Evolutionary conservation across 2,888 invertebrate species (phyloP).

Genomic region (Pogonocherus hispidulus): DNA sequence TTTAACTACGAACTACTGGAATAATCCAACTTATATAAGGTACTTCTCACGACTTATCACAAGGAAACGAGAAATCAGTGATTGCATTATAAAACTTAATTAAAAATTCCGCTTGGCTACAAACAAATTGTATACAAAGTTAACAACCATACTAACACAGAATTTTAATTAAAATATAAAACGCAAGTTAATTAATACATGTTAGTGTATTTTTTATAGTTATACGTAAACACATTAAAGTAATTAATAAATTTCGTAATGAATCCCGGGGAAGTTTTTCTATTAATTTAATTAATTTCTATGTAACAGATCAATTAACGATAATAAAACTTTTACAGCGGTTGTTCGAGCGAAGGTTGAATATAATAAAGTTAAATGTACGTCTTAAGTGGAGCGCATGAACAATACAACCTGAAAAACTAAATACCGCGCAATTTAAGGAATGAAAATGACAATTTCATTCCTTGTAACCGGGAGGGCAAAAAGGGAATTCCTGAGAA

Average conservation of each 20-base stretch:
- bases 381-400: slow-evolving; percentile 46
- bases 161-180: slow-evolving; percentile 28
- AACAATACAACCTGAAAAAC: slow-evolving; percentile 46
- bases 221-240: slow-evolving; percentile 35
- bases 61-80: too few relatives aligned
- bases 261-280: slow-evolving; percentile 46
- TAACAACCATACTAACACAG: neutral
- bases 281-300: slow-evolving; percentile 48
- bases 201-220: slow-evolving; percentile 40
- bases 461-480: slow-evolving; percentile 58
- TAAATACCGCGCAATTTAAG: slow-evolving; percentile 55
- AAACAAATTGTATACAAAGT: slow-evolving; percentile 16
- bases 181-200: slow-evolving; percentile 39
- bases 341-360: slow-evolving; percentile 40
- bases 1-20: too few relatives aligned
- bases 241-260: slow-evolving; percentile 33
- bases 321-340: slow-evolving; percentile 44
- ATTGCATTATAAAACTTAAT: slow-evolving; percentile 2
- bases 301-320: slow-evolving; percentile 42
- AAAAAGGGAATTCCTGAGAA: slow-evolving; percentile 57
- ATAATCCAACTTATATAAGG: too few relatives aligned
- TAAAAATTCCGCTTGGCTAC: neutral
- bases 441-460: slow-evolving; percentile 66
- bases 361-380: slow-evolving; percentile 44
- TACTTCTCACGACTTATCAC: too few relatives aligned